These are phyloP conservation scores for Idris sp. DNA, from an alignment of 1,140 invertebrate species.

Conservation along the genomic window DNA sequence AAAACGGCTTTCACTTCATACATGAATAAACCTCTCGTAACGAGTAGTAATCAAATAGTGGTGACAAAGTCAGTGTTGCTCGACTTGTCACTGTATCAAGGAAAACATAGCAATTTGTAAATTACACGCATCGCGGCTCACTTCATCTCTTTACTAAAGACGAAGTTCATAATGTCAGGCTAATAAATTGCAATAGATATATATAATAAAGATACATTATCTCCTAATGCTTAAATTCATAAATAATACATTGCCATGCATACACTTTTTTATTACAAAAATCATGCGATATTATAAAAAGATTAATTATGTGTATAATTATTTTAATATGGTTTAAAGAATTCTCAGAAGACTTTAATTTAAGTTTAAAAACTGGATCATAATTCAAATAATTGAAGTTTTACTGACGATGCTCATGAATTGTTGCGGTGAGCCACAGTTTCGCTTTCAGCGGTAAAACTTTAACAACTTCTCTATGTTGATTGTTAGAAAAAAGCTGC, in stretches of 20 bases:
- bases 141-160: conserved; percentile 39
- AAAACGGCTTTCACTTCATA: conserved; percentile 35
- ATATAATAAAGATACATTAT: no score
- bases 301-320: no score
- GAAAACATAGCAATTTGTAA: conserved; percentile 51
- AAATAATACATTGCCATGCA: no score
- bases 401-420: neutral
- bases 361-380: no score
- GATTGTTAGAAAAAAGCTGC: conserved; percentile 41
- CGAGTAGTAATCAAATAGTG: conserved; percentile 57
- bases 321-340: no score
- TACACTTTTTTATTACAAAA: no score
- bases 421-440: conserved; percentile 25
- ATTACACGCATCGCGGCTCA: conserved; percentile 51
- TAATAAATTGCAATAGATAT: conserved; percentile 10
- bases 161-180: conserved; percentile 16
- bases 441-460: conserved; percentile 19
- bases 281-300: no score
- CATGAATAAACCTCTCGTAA: conserved; percentile 53
- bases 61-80: conserved; percentile 46
- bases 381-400: conserved; percentile 22
- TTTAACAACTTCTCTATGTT: conserved; percentile 44
- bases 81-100: conserved; percentile 45
- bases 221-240: no score
- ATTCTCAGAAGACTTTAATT: no score